Evolutionary conservation across 2,797 vertebrate species (phyloP).

Genomic region (Cynodonichthys magdalenae): DNA sequence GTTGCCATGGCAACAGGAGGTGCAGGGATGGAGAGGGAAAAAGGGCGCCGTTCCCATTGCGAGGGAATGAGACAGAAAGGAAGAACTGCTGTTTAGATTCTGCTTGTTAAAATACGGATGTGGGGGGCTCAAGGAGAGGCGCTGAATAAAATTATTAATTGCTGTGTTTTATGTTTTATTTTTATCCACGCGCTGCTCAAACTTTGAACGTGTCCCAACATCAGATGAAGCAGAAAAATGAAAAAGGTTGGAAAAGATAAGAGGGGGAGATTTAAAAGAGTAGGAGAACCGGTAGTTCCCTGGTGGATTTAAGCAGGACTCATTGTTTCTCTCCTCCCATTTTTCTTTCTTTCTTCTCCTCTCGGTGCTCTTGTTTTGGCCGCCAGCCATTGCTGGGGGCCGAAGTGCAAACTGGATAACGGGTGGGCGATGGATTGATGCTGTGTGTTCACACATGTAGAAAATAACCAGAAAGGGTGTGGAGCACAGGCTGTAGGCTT

Average conservation of each 20-base stretch:
- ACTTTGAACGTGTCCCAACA: slow-evolving; percentile 12
- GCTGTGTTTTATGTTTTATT: slow-evolving; percentile 24
- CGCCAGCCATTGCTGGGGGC: slow-evolving; percentile 50
- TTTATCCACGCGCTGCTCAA: background rate
- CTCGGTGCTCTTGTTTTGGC: slow-evolving; percentile 43
- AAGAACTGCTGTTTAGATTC: slow-evolving; percentile 33
- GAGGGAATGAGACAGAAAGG: slow-evolving; percentile 34
- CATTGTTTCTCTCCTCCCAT: slow-evolving; percentile 38
- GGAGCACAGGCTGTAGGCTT: slow-evolving; percentile 2
- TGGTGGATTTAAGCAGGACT: slow-evolving; percentile 49
- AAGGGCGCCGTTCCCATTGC: slow-evolving; percentile 57
- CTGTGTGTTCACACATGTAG: slow-evolving; percentile 49
- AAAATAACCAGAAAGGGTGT: slow-evolving; percentile 52
- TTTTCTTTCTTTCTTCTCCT: slow-evolving; percentile 37
- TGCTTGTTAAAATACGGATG: slow-evolving; percentile 23
- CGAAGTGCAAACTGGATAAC: slow-evolving; percentile 36
- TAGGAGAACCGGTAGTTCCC: slow-evolving; percentile 37
- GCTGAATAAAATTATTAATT: slow-evolving; percentile 25
- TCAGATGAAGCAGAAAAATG: slow-evolving; percentile 34
- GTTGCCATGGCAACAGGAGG: slow-evolving; percentile 84
- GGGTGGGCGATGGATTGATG: slow-evolving; percentile 53
- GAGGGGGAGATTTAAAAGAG: slow-evolving; percentile 54
- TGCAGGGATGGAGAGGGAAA: slow-evolving; percentile 70
- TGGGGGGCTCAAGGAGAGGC: slow-evolving; percentile 2
- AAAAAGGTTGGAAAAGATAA: slow-evolving; percentile 26